A percentile compares a stretch with the other conserved stretches of the same genome.
Evolutionary conservation across 2,888 invertebrate species (phyloP).

Genomic region (Chouioia cunea): DNA sequence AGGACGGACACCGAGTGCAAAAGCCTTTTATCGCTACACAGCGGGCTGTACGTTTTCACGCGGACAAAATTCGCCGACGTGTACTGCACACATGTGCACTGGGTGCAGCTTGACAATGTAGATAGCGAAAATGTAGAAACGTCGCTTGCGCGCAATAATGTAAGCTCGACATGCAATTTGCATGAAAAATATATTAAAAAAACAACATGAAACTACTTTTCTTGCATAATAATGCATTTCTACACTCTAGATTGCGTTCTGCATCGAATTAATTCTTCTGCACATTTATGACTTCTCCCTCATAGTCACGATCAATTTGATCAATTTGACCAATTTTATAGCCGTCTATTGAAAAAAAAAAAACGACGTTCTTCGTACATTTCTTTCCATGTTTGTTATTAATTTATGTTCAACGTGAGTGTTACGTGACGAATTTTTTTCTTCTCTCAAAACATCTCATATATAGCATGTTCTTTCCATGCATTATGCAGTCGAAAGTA

Average conservation of each 20-base stretch:
- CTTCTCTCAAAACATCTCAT: not conserved
- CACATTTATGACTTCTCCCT: too few relatives aligned
- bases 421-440: not conserved
- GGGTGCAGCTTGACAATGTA: not conserved
- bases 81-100: too few relatives aligned
- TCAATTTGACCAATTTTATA: too few relatives aligned
- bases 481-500: slow-evolving; percentile 9
- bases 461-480: not conserved
- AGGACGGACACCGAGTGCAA: not conserved
- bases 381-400: too few relatives aligned
- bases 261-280: too few relatives aligned
- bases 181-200: slow-evolving; percentile 10
- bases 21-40: slow-evolving; percentile 20
- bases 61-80: not conserved
- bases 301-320: too few relatives aligned
- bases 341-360: too few relatives aligned
- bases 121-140: slow-evolving; percentile 12
- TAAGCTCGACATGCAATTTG: slow-evolving; percentile 13
- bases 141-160: not conserved
- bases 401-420: not conserved
- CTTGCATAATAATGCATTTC: slow-evolving; percentile 9
- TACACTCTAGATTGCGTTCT: too few relatives aligned
- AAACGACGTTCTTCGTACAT: too few relatives aligned
- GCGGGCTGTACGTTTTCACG: not conserved
- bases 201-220: not conserved